A percentile compares a stretch with the other conserved stretches of the same genome.
Evolutionary conservation across 2,113 vertebrate genomes (phyloP).

Genomic region (Calyptommatus sinebrachiatus): DNA sequence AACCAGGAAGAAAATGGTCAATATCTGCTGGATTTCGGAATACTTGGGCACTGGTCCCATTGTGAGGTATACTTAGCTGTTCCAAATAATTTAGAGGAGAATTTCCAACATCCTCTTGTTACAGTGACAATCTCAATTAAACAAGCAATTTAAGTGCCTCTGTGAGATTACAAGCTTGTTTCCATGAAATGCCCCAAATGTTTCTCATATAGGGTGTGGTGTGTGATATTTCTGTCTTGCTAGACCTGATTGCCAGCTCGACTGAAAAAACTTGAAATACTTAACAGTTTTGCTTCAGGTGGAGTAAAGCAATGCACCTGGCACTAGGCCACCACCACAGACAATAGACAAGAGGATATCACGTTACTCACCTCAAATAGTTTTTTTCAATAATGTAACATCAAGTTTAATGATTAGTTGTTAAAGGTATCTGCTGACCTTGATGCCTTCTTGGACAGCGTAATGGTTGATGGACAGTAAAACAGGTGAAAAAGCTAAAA

Average conservation of each 20-base stretch:
- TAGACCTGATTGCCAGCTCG: slow-evolving; percentile 62
- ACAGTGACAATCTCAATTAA: slow-evolving; percentile 8
- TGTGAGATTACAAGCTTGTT: slow-evolving; percentile 30
- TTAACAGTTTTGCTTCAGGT: slow-evolving; percentile 51
- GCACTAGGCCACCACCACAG: slow-evolving; percentile 42
- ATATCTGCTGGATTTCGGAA: neutral
- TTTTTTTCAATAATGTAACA: slow-evolving; percentile 18
- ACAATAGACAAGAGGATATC: neutral
- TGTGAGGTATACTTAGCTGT: no score
- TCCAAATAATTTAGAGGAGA: no score
- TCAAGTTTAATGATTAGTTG: slow-evolving; percentile 19
- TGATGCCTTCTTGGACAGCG: slow-evolving; percentile 27
- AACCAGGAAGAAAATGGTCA: neutral
- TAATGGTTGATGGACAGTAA: neutral
- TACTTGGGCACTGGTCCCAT: no score
- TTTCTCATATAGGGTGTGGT: slow-evolving; percentile 64
- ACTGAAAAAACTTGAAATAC: slow-evolving; percentile 60
- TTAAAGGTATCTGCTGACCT: slow-evolving; percentile 13
- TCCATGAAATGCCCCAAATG: slow-evolving; percentile 46
- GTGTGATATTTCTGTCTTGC: slow-evolving; percentile 31
- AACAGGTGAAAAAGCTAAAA: neutral
- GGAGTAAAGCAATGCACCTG: slow-evolving; percentile 16
- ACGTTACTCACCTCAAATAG: slow-evolving; percentile 17
- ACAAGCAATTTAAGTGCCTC: slow-evolving; percentile 14
- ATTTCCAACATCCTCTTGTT: neutral